These are phyloP conservation scores for Leptopilina clavipes DNA, from an alignment of 1,140 invertebrate species.

Conservation along the genomic window DNA sequence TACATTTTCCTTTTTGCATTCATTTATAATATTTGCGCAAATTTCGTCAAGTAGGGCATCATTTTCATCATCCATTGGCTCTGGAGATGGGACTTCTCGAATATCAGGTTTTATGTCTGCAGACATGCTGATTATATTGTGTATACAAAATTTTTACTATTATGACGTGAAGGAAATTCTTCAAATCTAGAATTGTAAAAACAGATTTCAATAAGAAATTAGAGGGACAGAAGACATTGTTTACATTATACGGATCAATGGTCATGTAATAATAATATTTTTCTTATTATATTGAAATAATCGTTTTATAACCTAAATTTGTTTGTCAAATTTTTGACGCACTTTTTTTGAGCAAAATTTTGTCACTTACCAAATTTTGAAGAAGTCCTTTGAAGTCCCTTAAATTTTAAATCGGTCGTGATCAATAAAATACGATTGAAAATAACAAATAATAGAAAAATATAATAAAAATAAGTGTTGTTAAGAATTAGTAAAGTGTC, in stretches of 20 bases:
- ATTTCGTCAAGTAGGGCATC: conserved; percentile 61
- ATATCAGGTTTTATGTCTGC: background rate
- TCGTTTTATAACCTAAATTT: background rate
- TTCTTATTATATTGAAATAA: background rate
- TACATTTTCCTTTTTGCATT: conserved; percentile 14
- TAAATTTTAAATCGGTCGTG: too few relatives aligned
- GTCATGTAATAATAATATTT: background rate
- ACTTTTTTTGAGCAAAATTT: background rate
- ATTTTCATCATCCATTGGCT: conserved; percentile 51
- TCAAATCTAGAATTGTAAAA: background rate
- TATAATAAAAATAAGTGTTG: background rate
- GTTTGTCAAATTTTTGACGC: background rate
- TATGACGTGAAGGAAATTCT: background rate
- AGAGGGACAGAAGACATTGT: background rate
- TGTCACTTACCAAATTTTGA: conserved; percentile 1
- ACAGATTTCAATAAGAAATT: background rate
- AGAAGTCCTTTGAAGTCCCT: background rate
- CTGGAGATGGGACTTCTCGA: background rate
- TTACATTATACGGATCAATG: background rate
- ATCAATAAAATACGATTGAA: background rate
- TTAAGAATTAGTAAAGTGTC: background rate
- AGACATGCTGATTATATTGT: background rate
- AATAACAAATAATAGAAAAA: background rate
- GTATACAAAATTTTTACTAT: background rate
- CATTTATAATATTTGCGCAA: conserved; percentile 42